Evolutionary conservation across 2,113 vertebrate genomes (phyloP), one percentile per base, ranked within the genome.

Genomic region (Misgurnus anguillicaudatus): DNA sequence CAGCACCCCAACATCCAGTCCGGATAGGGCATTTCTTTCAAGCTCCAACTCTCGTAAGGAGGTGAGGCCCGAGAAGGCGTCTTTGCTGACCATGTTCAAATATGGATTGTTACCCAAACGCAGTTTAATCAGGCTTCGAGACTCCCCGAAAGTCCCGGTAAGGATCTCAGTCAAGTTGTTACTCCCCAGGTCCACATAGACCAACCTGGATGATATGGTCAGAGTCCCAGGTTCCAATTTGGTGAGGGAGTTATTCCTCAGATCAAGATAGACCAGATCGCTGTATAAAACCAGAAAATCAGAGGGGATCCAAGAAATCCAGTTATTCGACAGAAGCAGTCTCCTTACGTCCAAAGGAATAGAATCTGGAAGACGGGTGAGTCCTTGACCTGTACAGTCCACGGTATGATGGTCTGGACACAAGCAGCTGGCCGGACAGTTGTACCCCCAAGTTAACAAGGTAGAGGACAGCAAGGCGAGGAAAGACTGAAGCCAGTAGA

Each of bases 271-370:
- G 45, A 98, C 94, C 83, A 99, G 91, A 87, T 99, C 97, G 74
- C 95, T 96, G 84, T 98, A 96, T 87, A 98, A 95, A 79, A 98
- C 94, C 86, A 99, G 94, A 87, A 99, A 98, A 91, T 98, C 97
- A 0, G 94, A 94, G 11, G 97, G 96, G 86, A 98, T 96, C 5
- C 78, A 91, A 87, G 94, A 93, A 77, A 98, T 98, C 91, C 93
- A 94, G 92, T 98, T 98, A 89, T 97, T 94, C 4, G 96, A 93
- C 86, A 95, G 91, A 6, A 98, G 91, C 55, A 98, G 94, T 88
- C 97, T 95, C 84, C 96, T 94, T 60, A 98, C 94, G 69, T 98
- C 96, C 93, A 99, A 53, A 1, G 97, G 97, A 83, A 99, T 98
- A 8, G 94, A 92, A 41, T 93, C 91, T 3, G 97, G 97, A 79